Evolutionary conservation across 2,797 vertebrate species (phyloP).

Genomic region (Gallinago stenura): DNA sequence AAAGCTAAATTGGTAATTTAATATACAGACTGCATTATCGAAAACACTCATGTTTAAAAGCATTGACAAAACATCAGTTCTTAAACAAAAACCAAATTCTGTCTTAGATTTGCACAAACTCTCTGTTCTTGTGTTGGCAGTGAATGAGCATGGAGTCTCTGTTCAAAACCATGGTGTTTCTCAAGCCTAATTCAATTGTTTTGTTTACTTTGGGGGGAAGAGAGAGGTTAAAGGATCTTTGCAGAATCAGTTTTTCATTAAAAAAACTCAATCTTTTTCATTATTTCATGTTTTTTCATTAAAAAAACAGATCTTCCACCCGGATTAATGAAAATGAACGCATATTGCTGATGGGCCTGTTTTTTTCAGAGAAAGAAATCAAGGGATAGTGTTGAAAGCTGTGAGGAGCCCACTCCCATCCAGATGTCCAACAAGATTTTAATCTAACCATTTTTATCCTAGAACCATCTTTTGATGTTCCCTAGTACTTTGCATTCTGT

Average conservation of each 20-base stretch:
- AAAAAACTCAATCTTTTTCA: background rate
- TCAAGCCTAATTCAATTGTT: background rate
- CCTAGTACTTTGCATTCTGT: background rate
- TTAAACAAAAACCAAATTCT: background rate
- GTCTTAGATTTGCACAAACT: background rate
- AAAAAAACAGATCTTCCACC: background rate
- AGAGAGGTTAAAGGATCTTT: background rate
- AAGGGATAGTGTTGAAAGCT: background rate
- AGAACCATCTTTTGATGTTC: background rate
- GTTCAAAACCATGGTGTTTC: background rate
- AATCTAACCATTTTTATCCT: background rate
- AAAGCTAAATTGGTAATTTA: constrained; percentile 2
- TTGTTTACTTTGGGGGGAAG: background rate
- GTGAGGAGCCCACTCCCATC: background rate
- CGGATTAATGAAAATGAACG: background rate
- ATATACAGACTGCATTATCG: background rate
- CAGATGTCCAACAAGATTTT: background rate
- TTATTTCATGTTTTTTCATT: background rate
- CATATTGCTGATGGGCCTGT: background rate
- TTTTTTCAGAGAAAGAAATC: background rate
- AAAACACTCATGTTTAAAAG: background rate
- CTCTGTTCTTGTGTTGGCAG: background rate
- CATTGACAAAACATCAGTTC: background rate
- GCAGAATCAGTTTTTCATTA: background rate
- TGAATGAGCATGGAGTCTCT: background rate